Conservation (phyloP, 2,113 vertebrate genomes). For the Brienomyrus brachyistius region DNA sequence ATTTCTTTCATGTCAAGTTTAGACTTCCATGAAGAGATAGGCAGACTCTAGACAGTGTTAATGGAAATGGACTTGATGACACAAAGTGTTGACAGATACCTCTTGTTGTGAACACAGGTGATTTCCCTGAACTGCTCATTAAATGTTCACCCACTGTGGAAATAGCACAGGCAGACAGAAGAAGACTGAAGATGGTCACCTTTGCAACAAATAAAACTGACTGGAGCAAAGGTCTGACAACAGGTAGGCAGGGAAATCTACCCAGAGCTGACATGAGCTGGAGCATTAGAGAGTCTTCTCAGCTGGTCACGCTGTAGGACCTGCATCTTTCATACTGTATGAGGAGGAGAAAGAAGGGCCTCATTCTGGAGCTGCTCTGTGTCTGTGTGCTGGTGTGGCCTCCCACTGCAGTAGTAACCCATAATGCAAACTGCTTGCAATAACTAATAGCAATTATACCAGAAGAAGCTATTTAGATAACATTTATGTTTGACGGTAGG, state of each 20-base stretch:
- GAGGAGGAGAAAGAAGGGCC: background rate
- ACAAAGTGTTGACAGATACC: conserved; percentile 43
- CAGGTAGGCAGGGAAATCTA: background rate
- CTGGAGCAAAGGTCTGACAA: background rate
- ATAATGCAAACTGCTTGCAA: conserved; percentile 25
- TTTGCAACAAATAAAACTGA: background rate
- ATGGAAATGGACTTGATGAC: conserved; percentile 45
- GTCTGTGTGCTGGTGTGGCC: background rate
- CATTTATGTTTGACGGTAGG: conserved; percentile 32
- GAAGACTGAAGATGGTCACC: background rate
- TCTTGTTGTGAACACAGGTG: conserved; percentile 34
- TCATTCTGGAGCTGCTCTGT: background rate
- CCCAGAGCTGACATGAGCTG: background rate
- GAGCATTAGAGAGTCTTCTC: background rate
- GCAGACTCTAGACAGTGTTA: conserved; percentile 30
- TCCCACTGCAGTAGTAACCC: conserved; percentile 19
- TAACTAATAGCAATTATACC: conserved; percentile 28
- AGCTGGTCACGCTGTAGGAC: background rate
- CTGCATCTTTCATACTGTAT: background rate
- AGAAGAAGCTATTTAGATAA: conserved; percentile 26
- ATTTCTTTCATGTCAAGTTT: background rate
- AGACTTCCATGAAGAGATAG: background rate
- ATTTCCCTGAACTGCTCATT: conserved; percentile 36
- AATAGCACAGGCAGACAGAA: background rate
- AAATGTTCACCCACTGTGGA: conserved; percentile 18